These are phyloP conservation scores for Argyrosomus japonicus DNA, from an alignment of 2,113 vertebrate species.

Conservation along the genomic window DNA sequence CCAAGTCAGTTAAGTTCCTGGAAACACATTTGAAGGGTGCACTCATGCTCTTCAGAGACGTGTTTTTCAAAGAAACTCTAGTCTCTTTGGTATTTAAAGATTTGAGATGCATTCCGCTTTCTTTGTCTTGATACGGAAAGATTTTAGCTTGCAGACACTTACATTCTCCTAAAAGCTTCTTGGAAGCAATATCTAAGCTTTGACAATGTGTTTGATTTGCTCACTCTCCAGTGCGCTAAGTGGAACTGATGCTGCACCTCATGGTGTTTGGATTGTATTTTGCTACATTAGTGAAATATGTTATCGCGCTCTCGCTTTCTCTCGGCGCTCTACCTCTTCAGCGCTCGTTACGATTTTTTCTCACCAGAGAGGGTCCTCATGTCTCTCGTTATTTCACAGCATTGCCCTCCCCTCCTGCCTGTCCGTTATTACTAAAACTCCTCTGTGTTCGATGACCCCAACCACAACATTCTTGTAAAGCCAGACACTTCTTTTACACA, in stretches of 20 bases:
- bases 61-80: slow-evolving; percentile 29
- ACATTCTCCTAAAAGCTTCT: slow-evolving; percentile 62
- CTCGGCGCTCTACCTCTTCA: not conserved
- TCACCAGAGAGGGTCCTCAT: not conserved
- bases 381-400: slow-evolving; percentile 22
- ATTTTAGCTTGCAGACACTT: slow-evolving; percentile 48
- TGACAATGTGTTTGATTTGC: slow-evolving; percentile 52
- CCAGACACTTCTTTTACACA: slow-evolving; percentile 36
- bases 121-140: slow-evolving; percentile 51
- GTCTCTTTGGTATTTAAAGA: slow-evolving; percentile 42
- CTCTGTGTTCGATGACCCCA: slow-evolving; percentile 22
- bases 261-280: slow-evolving; percentile 44
- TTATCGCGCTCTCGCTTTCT: not conserved
- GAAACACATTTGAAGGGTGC: slow-evolving; percentile 21
- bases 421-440: slow-evolving; percentile 4
- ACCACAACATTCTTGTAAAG: slow-evolving; percentile 22
- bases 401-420: not conserved
- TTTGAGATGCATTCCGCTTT: slow-evolving; percentile 28
- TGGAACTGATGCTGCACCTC: slow-evolving; percentile 48
- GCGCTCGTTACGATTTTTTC: not conserved
- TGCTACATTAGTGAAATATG: slow-evolving; percentile 38
- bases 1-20: slow-evolving; percentile 19
- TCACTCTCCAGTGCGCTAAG: slow-evolving; percentile 38
- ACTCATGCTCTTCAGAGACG: slow-evolving; percentile 4
- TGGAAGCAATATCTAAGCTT: slow-evolving; percentile 53